Base-by-base conservation (phyloP, 1,140 invertebrate species). In the Scaptodrosophila lebanonensis region DNA sequence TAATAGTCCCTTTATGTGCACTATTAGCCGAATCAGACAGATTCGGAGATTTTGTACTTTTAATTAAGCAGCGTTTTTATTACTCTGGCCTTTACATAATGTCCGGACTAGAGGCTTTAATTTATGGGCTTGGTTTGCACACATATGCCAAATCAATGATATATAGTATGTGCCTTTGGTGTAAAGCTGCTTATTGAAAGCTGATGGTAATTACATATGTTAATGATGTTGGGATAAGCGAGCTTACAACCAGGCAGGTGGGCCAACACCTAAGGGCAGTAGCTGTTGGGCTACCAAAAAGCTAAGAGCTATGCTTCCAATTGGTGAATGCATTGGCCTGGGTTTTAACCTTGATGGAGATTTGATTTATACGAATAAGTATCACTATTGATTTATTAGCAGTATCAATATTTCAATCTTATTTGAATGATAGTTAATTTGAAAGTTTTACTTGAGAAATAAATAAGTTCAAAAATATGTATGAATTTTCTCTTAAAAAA, bases 21-120 rank as follows among this genome's bases (percentile, higher is more conserved):
- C 57, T 63, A 66, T 77, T 77, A 72, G 63, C 35, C 30, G 50
- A 27, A 42, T 25, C 22, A 25, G 38, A 49, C 50, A 54, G 59
- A 54, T 54, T 65, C 66, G 49, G 54, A 56, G 52, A 79, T 72
- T 65, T 69, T 57, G 60, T 73, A 79, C 73, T 66, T 79, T 71
- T 70, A 76, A 76, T 76, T 76, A 79, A 73, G 52, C 60, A 42
- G 68, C 65, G 3, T 73, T 63, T 72, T 50, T 51, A 47, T 65
- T 66, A 44, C 38, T 49, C 22, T 42, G 22, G 22, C 3, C 3
- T 8, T n/a, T n/a, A n/a, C n/a, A n/a, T n/a, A n/a, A n/a, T n/a
- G n/a, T n/a, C n/a, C n/a, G n/a, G n/a, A n/a, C n/a, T n/a, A n/a
- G n/a, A n/a, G n/a, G n/a, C n/a, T n/a, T n/a, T n/a, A n/a, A n/a